Evolutionary conservation across 2,797 vertebrate genomes (phyloP), one percentile per base, ranked within the genome.

Genomic region (Rhinatrema bivittatum): DNA sequence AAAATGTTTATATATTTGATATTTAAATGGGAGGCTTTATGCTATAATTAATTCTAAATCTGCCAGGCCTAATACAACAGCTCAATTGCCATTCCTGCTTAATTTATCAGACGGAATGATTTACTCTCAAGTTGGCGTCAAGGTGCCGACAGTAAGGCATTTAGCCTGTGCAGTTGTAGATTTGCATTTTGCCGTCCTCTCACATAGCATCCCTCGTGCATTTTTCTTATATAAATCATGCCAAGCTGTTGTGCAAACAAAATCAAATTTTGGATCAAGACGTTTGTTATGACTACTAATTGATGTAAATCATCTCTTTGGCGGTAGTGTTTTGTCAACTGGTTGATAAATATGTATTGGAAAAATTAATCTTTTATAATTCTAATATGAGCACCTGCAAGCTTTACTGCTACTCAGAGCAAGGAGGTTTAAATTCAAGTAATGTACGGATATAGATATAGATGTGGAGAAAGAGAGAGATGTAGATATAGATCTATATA

Each of bases 1-100:
- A 56, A 32, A 55, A 49, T 40, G 20, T 59, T 39, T 51, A 30
- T 9, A 41, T 25, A 59, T 32, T 58, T 45, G 16, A 36, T 59
- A 52, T 51, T 66, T 65, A 68, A 72, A 57, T 50, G 2, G 14
- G 24, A 53, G 39, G 11, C 10, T 55, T 46, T n/a, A 35, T 37
- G 10, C 28, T 60, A 42, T 25, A 17, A 53, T 42, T 19, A 38
- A 54, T 58, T 61, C 28, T 49, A 14, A 30, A 15, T 26, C 40
- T 66, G n/a, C 16, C 39, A 62, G 29, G 28, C 25, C 25, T 21
- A 68, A 36, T 21, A 36, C 24, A 50, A 31, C n/a, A n/a, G n/a
- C 3, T 46, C 42, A 33, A 29, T 48, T 55, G 32, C 33, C 17
- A 34, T 62, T 71, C 51, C 20, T 56, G 29, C 45, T 48, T 33